phyloP scores from a whole-genome alignment of 1,140 invertebrate genomes.

The Zophobas morio region DNA sequence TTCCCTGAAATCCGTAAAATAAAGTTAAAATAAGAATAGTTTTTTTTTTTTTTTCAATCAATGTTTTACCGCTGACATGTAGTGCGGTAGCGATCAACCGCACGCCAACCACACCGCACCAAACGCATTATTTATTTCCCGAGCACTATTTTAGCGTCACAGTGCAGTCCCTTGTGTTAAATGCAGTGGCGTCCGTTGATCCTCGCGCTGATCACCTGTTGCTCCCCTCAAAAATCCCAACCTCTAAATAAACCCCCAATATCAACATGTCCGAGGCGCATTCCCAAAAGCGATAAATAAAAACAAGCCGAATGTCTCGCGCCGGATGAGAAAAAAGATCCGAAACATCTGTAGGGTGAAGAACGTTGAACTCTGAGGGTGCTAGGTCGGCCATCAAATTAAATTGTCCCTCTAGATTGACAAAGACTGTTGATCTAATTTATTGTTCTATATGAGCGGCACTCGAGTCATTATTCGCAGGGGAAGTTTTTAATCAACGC shows the following conservation, averaged over 20 bases:
- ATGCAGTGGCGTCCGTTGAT: no score
- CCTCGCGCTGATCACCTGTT: no score
- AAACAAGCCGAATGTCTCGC: slow-evolving; percentile 43
- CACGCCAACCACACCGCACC: no score
- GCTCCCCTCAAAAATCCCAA: no score
- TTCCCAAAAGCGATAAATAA: slow-evolving; percentile 40
- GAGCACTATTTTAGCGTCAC: no score
- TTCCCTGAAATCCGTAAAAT: no score
- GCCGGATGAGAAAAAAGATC: slow-evolving; percentile 48
- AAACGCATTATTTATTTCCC: no score
- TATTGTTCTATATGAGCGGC: slow-evolving; percentile 18
- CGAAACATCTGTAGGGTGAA: slow-evolving; percentile 54
- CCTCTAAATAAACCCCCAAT: neutral
- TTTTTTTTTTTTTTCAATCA: no score
- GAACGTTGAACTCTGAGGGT: slow-evolving; percentile 31
- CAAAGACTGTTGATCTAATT: slow-evolving; percentile 45
- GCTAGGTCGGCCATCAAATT: slow-evolving; percentile 23
- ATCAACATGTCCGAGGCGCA: neutral
- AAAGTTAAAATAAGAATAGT: no score
- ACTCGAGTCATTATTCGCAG: slow-evolving; percentile 4
- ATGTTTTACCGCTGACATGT: no score
- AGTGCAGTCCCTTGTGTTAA: no score
- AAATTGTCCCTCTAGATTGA: slow-evolving; percentile 47
- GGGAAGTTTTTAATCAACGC: neutral
- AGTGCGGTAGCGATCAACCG: no score